phyloP scores from a whole-genome alignment of 2,888 invertebrate species.

The Chalcosyrphus nemorum region DNA sequence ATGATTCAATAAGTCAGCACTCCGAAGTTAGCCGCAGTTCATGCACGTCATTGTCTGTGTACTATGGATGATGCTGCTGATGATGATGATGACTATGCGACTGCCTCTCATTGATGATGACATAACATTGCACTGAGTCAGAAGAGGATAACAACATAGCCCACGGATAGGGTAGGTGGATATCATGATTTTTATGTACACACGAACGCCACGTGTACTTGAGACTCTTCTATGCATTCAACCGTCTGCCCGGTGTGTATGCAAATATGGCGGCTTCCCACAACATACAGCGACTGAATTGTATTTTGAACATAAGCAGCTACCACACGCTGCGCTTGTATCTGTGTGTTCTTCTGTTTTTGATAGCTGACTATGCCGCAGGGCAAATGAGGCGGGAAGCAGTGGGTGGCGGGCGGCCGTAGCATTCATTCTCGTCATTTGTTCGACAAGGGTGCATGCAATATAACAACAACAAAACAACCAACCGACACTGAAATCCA shows the following conservation, averaged over 20 bases:
- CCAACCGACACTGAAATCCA: conserved; percentile 53
- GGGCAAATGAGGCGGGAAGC: conserved; percentile 33
- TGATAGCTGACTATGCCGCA: conserved; percentile 50
- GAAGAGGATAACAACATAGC: conserved; percentile 42
- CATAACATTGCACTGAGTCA: conserved; percentile 45
- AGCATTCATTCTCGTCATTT: conserved; percentile 64
- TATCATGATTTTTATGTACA: conserved; percentile 44
- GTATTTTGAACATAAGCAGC: conserved; percentile 28
- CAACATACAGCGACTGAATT: conserved; percentile 54
- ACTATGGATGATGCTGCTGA: conserved; percentile 9
- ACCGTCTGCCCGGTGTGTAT: conserved; percentile 42
- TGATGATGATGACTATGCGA: conserved; percentile 40
- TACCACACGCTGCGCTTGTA: conserved; percentile 45
- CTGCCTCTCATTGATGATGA: conserved; percentile 42
- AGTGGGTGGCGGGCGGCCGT: conserved; percentile 23
- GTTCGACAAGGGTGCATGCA: conserved; percentile 72
- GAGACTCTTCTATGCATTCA: conserved; percentile 52
- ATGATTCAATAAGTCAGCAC: conserved; percentile 19
- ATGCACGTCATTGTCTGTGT: conserved; percentile 6
- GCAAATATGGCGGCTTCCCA: conserved; percentile 70
- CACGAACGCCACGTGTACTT: conserved; percentile 66
- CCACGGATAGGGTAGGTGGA: conserved; percentile 24
- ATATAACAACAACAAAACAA: conserved; percentile 39
- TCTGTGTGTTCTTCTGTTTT: conserved; percentile 30
- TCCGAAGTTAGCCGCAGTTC: conserved; percentile 45